These are phyloP conservation scores for Gryon sp. DNA, from an alignment of 1,140 invertebrate genomes.

Conservation along the genomic window DNA sequence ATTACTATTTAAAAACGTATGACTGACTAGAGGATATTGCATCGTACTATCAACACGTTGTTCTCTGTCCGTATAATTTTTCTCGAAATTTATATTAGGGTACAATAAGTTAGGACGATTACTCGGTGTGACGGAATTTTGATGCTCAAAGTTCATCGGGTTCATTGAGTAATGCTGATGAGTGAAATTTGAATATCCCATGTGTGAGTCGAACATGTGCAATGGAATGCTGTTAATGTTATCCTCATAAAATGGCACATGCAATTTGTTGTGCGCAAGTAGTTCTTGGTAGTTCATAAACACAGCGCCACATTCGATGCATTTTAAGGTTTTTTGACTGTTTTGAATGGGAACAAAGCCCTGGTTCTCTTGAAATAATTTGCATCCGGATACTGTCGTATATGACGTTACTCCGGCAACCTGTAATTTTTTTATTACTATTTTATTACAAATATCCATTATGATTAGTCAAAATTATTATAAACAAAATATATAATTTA, in stretches of 20 bases:
- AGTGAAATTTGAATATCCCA: constrained; percentile 66
- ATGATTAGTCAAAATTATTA: too few relatives aligned
- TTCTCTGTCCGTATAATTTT: constrained; percentile 70
- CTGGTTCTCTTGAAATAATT: constrained; percentile 72
- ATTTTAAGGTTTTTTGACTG: constrained; percentile 69
- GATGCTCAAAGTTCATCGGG: constrained; percentile 30
- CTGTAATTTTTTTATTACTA: constrained; percentile 49
- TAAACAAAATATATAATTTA: too few relatives aligned
- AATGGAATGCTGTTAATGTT: constrained; percentile 67
- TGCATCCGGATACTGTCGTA: constrained; percentile 68
- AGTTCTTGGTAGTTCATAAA: constrained; percentile 74
- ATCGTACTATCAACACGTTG: too few relatives aligned
- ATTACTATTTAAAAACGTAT: constrained; percentile 71
- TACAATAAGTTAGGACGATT: constrained; percentile 47
- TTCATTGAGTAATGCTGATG: constrained; percentile 44
- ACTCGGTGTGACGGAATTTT: constrained; percentile 46
- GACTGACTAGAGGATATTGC: constrained; percentile 73
- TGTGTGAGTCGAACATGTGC: constrained; percentile 73
- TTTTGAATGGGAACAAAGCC: constrained; percentile 67
- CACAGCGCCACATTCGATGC: constrained; percentile 69
- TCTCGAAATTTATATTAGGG: constrained; percentile 46
- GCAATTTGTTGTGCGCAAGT: constrained; percentile 69
- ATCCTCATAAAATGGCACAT: constrained; percentile 69
- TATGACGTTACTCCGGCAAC: constrained; percentile 69
- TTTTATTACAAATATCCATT: not conserved